phyloP scores from a whole-genome alignment of 2,888 invertebrate genomes.

The Teleogryllus oceanicus region DNA sequence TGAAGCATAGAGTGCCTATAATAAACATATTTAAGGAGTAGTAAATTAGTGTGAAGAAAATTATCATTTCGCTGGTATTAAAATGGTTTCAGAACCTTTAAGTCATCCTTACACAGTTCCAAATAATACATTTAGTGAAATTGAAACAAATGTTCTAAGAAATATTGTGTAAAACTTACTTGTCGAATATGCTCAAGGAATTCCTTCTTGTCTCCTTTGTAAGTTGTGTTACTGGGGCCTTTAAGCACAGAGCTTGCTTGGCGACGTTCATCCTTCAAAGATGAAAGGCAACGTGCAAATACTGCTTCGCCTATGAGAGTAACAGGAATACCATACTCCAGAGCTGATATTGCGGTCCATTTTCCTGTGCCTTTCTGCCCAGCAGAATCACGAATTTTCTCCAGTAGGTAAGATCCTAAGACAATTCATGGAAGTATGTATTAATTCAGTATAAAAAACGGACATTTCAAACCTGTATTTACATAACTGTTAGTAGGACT shows the following conservation, averaged over 20 bases:
- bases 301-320: constrained; percentile 98
- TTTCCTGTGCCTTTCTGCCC: constrained; percentile 99
- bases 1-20: constrained; percentile 87
- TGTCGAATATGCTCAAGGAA: constrained; percentile 80
- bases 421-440: background rate
- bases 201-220: constrained; percentile 67
- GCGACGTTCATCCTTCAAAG: constrained; percentile 82
- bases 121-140: constrained; percentile 38
- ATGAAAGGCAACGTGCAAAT: constrained; percentile 91
- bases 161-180: constrained; percentile 43
- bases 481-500: constrained; percentile 19
- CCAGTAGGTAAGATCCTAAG: constrained; percentile 70
- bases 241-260: constrained; percentile 73
- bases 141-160: constrained; percentile 11
- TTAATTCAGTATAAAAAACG: background rate
- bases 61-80: too few species aligned
- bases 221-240: constrained; percentile 61
- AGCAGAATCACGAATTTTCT: constrained; percentile 92
- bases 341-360: constrained; percentile 96
- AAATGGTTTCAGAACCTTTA: too few species aligned
- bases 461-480: background rate
- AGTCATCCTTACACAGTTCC: background rate
- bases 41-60: background rate
- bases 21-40: background rate
- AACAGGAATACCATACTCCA: constrained; percentile 95